These are phyloP conservation scores for Ibycter americanus DNA, from an alignment of 2,797 vertebrate genomes.

Conservation along the genomic window DNA sequence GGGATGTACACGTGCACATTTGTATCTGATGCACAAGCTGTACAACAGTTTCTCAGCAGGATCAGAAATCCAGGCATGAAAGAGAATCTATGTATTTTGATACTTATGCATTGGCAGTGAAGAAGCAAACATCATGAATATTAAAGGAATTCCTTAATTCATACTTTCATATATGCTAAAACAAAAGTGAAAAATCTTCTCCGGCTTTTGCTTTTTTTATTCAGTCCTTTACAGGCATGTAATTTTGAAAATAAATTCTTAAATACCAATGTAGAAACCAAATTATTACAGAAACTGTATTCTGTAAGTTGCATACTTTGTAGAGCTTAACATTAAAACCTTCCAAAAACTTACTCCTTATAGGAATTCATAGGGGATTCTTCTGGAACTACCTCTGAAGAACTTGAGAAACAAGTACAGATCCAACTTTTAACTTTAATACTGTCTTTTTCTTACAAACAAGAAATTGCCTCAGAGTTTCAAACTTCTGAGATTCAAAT, in stretches of 20 bases:
- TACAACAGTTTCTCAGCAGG: background rate
- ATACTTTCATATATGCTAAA: background rate
- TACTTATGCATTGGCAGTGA: background rate
- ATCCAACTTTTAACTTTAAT: background rate
- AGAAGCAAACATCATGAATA: background rate
- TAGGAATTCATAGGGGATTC: background rate
- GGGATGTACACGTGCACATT: background rate
- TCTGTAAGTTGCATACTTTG: background rate
- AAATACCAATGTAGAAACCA: background rate
- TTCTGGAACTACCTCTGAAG: background rate
- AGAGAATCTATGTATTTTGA: background rate
- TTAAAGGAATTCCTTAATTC: background rate
- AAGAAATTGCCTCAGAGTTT: background rate
- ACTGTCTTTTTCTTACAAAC: background rate
- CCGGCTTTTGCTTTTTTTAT: background rate
- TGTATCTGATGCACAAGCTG: background rate
- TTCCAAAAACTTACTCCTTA: conserved; percentile 33
- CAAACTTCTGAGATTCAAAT: background rate
- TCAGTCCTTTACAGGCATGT: background rate
- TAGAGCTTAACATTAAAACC: conserved; percentile 49
- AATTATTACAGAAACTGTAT: conserved; percentile 32
- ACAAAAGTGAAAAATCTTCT: background rate
- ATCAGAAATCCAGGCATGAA: background rate
- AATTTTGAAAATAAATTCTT: background rate
- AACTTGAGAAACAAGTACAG: background rate